A percentile compares a stretch with the other conserved stretches of the same genome.
phyloP scores from a whole-genome alignment of 1,140 invertebrate genomes.

The roundworm (Caenorhabditis elegans) region DNA sequence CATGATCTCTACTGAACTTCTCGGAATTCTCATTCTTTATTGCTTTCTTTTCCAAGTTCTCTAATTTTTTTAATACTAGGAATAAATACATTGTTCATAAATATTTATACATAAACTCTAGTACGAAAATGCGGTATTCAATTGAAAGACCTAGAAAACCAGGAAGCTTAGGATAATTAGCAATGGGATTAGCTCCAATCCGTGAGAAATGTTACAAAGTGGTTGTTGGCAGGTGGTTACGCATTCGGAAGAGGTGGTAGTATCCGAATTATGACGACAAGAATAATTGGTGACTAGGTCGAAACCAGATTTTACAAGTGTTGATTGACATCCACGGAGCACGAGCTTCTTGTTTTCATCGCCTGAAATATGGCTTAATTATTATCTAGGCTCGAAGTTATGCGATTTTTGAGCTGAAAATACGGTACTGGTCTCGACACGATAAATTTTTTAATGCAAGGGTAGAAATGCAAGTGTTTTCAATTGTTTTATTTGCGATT shows the following conservation, averaged over 20 bases:
- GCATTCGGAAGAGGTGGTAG: background rate
- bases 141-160: background rate
- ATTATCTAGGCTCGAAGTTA: too few relatives aligned
- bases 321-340: background rate
- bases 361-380: background rate
- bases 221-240: background rate
- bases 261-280: background rate
- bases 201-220: conserved; percentile 8
- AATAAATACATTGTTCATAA: too few relatives aligned
- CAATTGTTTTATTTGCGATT: too few relatives aligned
- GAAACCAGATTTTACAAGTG: background rate
- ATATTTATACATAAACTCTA: too few relatives aligned
- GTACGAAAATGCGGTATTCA: background rate
- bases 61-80: too few relatives aligned
- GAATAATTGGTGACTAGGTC: background rate
- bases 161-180: background rate
- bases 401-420: too few relatives aligned
- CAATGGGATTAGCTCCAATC: background rate
- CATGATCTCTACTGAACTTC: background rate
- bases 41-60: too few relatives aligned
- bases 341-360: background rate
- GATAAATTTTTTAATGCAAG: too few relatives aligned
- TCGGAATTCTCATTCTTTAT: background rate
- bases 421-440: too few relatives aligned
- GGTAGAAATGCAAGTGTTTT: too few relatives aligned